Evolutionary conservation across 2,113 vertebrate genomes (phyloP), one percentile per base, ranked within the genome.

Genomic region (Rhinopomastus cyanomelas): DNA sequence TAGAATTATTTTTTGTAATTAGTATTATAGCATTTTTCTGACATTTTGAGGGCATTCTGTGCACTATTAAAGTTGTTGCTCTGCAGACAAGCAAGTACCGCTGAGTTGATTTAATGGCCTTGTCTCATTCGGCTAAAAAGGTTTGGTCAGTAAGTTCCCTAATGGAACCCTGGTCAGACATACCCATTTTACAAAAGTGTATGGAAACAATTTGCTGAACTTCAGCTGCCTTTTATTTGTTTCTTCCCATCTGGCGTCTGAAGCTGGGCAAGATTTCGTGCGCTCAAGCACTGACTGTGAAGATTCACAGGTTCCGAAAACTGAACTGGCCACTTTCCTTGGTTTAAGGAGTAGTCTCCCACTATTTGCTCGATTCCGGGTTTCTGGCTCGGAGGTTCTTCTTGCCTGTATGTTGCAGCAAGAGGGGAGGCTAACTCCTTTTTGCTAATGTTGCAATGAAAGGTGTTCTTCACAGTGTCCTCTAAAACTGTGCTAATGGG

Each of bases 191-290:
- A 68, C 57, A 90, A 65, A 78, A 85, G 36, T 88, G 21, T 49
- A 68, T 95, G 91, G 91, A 89, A 93, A 80, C 72, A 82, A 77
- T 95, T 91, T 49, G 73, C 79, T 80, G 30, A 69, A 80, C 93
- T 87, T 93, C 81, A 83, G 67, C 6, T 1, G 60, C 42, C 4
- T 79, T 83, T 42, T 77, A 26, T 16, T 53, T 59, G 30, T 14
- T 65, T 6, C 18, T 60, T 56, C 27, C 37, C 56, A 82, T 91
- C 67, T 92, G 81, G 75, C 75, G 64, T 6, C 82, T 37, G 27
- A 82, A 94, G 67, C 32, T 85, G 71, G 85, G 9, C 51, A 80
- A 71, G 67, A 67, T 85, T 93, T 93, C 51, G 34, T 66, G n/a
- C 52, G 11, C 89, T 74, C 71, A 80, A 82, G 44, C 68, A 59